These are phyloP conservation scores for Cremastinae sp. DNA, from an alignment of 2,888 invertebrate species.

Conservation along the genomic window DNA sequence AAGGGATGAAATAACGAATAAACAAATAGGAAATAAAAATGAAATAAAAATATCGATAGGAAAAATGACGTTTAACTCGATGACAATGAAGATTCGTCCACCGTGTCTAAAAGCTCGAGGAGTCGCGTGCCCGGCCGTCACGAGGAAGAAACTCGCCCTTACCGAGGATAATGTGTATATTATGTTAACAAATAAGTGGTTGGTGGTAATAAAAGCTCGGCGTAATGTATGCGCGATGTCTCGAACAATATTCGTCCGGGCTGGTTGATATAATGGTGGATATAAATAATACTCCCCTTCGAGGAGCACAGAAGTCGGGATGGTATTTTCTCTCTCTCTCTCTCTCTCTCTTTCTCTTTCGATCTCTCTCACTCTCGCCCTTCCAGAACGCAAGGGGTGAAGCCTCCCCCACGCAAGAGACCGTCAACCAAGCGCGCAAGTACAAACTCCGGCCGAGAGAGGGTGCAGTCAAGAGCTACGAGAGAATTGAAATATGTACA, in stretches of 20 bases:
- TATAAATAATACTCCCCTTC: constrained; percentile 76
- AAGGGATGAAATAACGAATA: not conserved
- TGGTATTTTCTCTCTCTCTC: constrained; percentile 12
- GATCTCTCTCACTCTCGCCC: not conserved
- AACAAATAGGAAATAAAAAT: not conserved
- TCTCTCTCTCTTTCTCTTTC: constrained; percentile 19
- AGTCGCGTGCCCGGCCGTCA: constrained; percentile 23
- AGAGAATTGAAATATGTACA: constrained; percentile 75
- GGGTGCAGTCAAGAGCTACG: constrained; percentile 62
- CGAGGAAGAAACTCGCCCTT: not conserved
- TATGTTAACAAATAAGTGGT: constrained; percentile 79
- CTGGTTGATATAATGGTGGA: constrained; percentile 75
- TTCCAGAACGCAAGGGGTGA: constrained; percentile 53
- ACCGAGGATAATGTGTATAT: constrained; percentile 75
- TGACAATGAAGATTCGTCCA: constrained; percentile 69
- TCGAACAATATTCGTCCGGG: constrained; percentile 77
- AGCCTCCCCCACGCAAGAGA: constrained; percentile 47
- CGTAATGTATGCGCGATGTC: constrained; percentile 77
- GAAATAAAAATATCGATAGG: not conserved
- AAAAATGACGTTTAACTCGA: constrained; percentile 47
- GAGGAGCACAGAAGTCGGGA: constrained; percentile 44
- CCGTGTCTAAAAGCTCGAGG: constrained; percentile 72
- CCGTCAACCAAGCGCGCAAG: constrained; percentile 31
- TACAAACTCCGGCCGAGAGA: constrained; percentile 50
- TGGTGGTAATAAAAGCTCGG: constrained; percentile 75